phyloP scores from a whole-genome alignment of 2,113 vertebrate genomes.

The Psittacula cyanocephala region DNA sequence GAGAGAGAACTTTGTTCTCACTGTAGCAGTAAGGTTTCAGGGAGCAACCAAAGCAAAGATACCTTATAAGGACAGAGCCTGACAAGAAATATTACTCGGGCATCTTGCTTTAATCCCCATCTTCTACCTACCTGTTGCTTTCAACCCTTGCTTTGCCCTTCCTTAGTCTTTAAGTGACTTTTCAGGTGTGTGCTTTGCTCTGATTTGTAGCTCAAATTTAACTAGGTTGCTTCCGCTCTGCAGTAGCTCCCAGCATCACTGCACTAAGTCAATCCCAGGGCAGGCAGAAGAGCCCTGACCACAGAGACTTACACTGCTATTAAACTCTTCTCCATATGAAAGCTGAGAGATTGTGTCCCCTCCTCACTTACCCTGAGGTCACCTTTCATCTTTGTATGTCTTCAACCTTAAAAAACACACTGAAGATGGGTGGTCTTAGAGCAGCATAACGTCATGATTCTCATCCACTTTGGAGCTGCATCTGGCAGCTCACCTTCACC shows the following conservation, averaged over 20 bases:
- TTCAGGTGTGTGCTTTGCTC: background rate
- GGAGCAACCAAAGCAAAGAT: background rate
- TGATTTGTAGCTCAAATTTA: background rate
- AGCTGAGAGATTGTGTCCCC: background rate
- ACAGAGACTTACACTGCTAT: background rate
- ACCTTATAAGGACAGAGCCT: background rate
- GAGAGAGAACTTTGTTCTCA: background rate
- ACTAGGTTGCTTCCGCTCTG: background rate
- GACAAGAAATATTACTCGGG: background rate
- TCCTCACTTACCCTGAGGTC: background rate
- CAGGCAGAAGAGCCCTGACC: background rate
- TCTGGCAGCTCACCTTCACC: background rate
- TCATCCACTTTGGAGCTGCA: background rate
- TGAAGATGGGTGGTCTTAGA: background rate
- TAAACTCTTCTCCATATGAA: background rate
- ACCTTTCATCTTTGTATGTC: background rate
- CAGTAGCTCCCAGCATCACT: background rate
- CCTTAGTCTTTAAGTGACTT: background rate
- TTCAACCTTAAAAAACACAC: background rate
- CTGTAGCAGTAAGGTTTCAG: background rate
- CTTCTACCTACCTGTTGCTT: background rate
- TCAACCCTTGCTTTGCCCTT: background rate
- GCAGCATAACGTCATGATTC: accelerated
- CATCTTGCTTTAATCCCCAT: background rate
- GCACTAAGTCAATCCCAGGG: background rate